Evolutionary conservation across 2,797 vertebrate species (phyloP).

Genomic region (Passerculus sandwichensis): DNA sequence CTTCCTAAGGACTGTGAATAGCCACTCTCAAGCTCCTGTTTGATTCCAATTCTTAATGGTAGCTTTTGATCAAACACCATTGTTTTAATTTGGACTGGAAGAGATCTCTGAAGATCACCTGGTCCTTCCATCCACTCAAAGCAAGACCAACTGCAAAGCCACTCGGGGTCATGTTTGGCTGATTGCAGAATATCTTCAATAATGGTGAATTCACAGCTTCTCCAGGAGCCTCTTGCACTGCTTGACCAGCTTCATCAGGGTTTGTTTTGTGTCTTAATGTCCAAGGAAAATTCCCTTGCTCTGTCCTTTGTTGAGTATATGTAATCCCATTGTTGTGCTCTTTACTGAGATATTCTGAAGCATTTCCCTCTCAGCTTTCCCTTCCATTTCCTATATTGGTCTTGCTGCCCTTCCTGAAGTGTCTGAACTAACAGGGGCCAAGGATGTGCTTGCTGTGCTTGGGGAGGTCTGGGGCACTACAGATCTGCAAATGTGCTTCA

Average conservation of each 20-base stretch:
- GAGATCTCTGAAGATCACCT: background rate
- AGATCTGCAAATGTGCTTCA: background rate
- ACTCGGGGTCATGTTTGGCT: accelerated
- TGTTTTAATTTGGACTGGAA: background rate
- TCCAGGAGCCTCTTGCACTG: background rate
- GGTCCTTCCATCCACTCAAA: background rate
- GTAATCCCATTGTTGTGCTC: background rate
- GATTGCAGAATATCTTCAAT: background rate
- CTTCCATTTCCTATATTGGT: background rate
- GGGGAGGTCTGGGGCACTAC: background rate
- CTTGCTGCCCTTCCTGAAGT: background rate
- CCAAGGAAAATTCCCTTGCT: background rate
- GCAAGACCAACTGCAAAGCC: background rate
- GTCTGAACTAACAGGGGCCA: background rate
- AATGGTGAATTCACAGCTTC: background rate
- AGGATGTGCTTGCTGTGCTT: accelerated
- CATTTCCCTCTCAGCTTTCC: background rate
- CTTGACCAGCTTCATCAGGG: background rate
- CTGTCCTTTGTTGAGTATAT: background rate
- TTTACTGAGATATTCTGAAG: background rate
- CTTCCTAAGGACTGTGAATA: background rate
- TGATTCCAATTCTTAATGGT: background rate
- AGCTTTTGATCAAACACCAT: background rate
- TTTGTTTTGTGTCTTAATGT: background rate
- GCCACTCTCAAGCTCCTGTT: background rate